Base-by-base conservation (phyloP, 2,888 invertebrate genomes). In the Eupithecia insigniata region DNA sequence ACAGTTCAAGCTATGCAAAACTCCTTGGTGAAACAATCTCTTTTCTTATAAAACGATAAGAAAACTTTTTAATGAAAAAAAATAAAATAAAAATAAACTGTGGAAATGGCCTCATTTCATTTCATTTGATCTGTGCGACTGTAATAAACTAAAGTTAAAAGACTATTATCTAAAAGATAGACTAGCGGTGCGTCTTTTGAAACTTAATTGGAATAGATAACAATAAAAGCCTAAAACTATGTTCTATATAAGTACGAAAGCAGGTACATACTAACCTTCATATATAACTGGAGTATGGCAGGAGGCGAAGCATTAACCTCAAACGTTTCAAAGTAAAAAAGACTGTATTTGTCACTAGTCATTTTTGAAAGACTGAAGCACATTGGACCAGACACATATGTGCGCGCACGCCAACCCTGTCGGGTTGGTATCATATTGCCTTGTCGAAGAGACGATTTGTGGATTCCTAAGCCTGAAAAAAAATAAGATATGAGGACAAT, bases 321-420 rank as follows among this genome's bases (percentile, higher is more conserved):
- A 79, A 93, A 93, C 51, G 75, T 85, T 72, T 93, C 93, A 0
- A 85, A 82, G 76, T 92, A 93, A 78, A 93, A 92, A 89, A 82
- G 0, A 85, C 64, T 1, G 81, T 78, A 64, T 39, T 0, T 34
- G 22, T 8, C 75, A 76, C 58, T 84, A 85, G 39, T 14, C 36
- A 36, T 39, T 36, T 80, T 81, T 66, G 81, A 85, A 0, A 68
- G 16, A 60, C 79, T 82, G 78, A 80, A 92, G 73, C 93, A 92
- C 51, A 81, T 83, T 73, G 89, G 86, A 1, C 93, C 92, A 0
- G 81, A 68, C 0, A 89, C 85, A 70, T 62, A 92, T 0, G 87
- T 89, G 2, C 90, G 86, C 0, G 87, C 89, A 18, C 85, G 83
- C 92, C 92, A 93, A 0, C 87, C 91, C 10, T 64, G 30, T 18